Percentiles rank a stretch among this genome's conserved stretches.
Conservation (phyloP, 2,113 vertebrate species). For the Sturnus vulgaris region DNA sequence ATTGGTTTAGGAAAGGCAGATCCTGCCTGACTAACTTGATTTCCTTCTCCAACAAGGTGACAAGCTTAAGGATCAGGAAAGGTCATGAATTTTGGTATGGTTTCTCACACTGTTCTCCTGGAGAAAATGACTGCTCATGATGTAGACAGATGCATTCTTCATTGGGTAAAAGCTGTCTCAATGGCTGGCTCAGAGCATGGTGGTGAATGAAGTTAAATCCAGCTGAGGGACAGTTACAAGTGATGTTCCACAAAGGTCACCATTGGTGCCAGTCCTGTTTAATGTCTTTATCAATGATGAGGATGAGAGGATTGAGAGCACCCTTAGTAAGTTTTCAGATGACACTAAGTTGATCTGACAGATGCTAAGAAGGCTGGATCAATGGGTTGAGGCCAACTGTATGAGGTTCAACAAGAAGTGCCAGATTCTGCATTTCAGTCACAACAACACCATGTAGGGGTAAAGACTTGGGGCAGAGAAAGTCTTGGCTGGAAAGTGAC, state of each 20-base stretch:
- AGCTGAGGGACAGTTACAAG: neutral
- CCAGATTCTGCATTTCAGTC: neutral
- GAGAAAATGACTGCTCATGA: neutral
- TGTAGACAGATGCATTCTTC: neutral
- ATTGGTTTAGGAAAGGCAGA: neutral
- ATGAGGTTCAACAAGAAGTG: neutral
- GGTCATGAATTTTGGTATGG: neutral
- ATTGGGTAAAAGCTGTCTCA: neutral
- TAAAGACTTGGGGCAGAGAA: neutral
- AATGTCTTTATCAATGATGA: neutral
- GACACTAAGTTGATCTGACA: neutral
- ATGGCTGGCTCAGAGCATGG: neutral
- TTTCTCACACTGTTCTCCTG: neutral
- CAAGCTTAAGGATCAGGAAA: neutral
- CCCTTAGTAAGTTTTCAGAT: neutral
- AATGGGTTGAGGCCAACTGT: accelerated
- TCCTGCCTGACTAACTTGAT: neutral
- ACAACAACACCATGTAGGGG: neutral
- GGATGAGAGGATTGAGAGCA: neutral
- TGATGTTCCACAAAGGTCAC: neutral
- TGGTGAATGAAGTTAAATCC: neutral
- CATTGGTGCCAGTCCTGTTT: neutral
- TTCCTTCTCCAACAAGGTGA: neutral
- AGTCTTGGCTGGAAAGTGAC: neutral
- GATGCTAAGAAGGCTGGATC: neutral